Evolutionary conservation across 2,113 vertebrate genomes (phyloP), one percentile per base, ranked within the genome.

Genomic region (Oceanodroma tethys): DNA sequence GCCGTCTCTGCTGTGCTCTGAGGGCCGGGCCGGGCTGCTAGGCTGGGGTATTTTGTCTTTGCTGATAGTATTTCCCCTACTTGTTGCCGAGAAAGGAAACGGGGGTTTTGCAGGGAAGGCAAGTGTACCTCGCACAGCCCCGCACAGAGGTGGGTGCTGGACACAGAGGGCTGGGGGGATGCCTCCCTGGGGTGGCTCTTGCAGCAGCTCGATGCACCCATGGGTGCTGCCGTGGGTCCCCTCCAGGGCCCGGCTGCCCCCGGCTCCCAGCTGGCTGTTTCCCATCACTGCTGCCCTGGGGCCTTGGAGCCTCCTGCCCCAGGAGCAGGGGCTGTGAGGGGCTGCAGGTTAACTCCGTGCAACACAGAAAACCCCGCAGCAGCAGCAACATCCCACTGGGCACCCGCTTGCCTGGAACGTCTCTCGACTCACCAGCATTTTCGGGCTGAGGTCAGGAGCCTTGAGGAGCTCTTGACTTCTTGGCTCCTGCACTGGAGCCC

Each of bases 251-350:
- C 2, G 1, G 53, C 34, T 74, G 82, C 14, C 66, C 34, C 23
- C 1, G 0, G 50, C 36, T 71, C 34, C 59, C 3, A 1, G 66
- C 25, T 53, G 59, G 25, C 26, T 2, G 0, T 45, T 68, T 68
- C 48, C 0, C 0, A n/a, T 36, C 50, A 20, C 17, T 26, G 53
- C 55, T 68, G 45, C 29, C 14, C 0, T 34, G 40, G 20, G 40
- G 52, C 52, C n/a, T 75, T 1, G 0, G 68, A 68, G 36, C 17
- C 10, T 45, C 32, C 60, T 53, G 45, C 25, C 16, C 65, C 22
- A 20, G 66, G 14, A 58, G 45, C 52, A 36, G n/a, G 22, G 45
- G 58, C 68, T 81, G 36, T 21, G 11, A 36, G 32, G 19, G 73
- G n/a, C 76, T 78, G 45, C 32, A 55, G 68, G 45, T 65, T 58